Conservation (phyloP, 64 coral and sea anemone genomes). For the Stichodactyla helianthus region DNA sequence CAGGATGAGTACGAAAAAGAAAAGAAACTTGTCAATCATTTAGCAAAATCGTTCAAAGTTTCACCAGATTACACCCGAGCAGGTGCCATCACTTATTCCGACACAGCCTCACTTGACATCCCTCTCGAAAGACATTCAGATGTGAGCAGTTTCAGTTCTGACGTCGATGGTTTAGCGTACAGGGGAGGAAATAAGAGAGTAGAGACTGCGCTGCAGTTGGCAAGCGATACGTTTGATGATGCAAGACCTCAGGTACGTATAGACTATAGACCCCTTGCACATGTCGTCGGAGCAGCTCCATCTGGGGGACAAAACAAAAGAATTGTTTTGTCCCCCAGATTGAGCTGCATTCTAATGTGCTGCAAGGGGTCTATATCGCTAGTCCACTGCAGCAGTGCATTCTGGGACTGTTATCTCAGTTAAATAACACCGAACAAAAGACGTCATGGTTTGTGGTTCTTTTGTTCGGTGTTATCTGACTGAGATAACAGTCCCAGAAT, state of each 20-base stretch:
- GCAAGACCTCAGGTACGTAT: conserved; percentile 17
- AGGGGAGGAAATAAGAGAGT: conserved; percentile 32
- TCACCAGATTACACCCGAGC: conserved; percentile 43
- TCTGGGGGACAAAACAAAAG: too few relatives aligned
- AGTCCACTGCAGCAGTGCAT: too few relatives aligned
- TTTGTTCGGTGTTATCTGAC: too few relatives aligned
- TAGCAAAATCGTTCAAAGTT: conserved; percentile 28
- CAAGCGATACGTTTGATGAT: conserved; percentile 39
- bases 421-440: too few relatives aligned
- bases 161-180: conserved; percentile 27
- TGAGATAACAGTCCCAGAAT: too few relatives aligned
- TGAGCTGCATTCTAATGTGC: too few relatives aligned
- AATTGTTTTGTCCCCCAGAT: too few relatives aligned
- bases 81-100: conserved; percentile 22
- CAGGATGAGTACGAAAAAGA: conserved; percentile 17
- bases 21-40: conserved; percentile 21
- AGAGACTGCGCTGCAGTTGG: conserved; percentile 25
- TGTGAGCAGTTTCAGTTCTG: conserved; percentile 17
- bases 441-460: too few relatives aligned
- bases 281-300: too few relatives aligned
- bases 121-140: conserved; percentile 27
- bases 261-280: too few relatives aligned
- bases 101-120: conserved; percentile 28
- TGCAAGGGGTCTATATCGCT: too few relatives aligned
- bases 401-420: too few relatives aligned